These are phyloP conservation scores for Phataginus tetradactyla DNA, from an alignment of 2,797 vertebrate genomes.

Conservation along the genomic window DNA sequence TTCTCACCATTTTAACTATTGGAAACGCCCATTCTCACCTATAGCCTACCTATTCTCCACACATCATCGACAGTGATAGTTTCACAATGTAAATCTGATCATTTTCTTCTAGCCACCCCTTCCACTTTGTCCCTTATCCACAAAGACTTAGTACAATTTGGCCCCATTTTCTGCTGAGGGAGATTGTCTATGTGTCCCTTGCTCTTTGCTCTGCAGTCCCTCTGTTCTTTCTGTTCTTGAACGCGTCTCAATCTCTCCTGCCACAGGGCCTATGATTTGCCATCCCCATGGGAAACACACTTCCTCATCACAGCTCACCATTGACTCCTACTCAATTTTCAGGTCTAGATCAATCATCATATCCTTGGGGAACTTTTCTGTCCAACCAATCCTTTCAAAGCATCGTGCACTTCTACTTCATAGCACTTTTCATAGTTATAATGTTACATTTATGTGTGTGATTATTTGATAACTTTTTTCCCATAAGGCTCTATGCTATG, in stretches of 20 bases:
- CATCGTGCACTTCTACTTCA: neutral
- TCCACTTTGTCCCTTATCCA: neutral
- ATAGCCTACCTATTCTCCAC: neutral
- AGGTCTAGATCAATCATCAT: neutral
- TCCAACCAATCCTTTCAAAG: neutral
- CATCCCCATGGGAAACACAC: neutral
- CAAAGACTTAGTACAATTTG: neutral
- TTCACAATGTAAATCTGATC: conserved; percentile 31
- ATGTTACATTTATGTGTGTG: neutral
- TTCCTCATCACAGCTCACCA: neutral
- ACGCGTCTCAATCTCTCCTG: neutral
- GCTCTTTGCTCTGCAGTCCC: neutral
- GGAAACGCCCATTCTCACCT: conserved; percentile 49
- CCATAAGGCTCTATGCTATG: neutral
- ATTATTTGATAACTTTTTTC: neutral
- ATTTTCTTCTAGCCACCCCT: neutral
- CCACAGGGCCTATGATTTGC: neutral
- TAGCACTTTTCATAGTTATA: neutral
- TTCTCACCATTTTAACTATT: conserved; percentile 28
- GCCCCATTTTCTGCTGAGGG: neutral
- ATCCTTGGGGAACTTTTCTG: neutral
- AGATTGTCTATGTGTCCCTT: neutral
- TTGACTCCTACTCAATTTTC: neutral
- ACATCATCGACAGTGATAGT: neutral
- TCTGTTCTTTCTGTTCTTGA: neutral